These are phyloP conservation scores for Drosophila melanocephala DNA, from an alignment of 2,888 invertebrate genomes.

Conservation along the genomic window DNA sequence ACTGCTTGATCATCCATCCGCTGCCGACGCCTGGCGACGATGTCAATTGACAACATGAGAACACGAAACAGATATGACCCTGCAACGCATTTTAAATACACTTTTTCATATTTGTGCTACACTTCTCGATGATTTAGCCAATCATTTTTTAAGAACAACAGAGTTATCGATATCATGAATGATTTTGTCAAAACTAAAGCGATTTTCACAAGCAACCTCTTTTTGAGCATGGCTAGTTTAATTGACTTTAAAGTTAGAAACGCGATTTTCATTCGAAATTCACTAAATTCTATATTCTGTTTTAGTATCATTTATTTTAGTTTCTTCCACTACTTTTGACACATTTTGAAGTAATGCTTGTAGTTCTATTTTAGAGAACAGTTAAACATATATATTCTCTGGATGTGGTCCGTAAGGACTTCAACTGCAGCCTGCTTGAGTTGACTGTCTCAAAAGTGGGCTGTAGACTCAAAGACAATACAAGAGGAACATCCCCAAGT, in stretches of 20 bases:
- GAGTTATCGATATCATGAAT: not conserved
- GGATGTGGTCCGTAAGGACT: not conserved
- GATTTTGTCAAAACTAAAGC: not conserved
- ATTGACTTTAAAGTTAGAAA: not conserved
- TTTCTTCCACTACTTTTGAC: not conserved
- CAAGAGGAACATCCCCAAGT: constrained; percentile 3
- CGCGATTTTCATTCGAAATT: not conserved
- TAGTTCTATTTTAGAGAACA: not conserved
- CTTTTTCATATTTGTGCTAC: not conserved
- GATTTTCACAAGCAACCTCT: not conserved
- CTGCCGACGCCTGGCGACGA: constrained; percentile 23
- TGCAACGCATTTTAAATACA: constrained; percentile 21
- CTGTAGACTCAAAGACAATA: not conserved
- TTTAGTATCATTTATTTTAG: not conserved
- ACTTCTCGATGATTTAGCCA: too few relatives aligned
- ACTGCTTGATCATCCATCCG: constrained; percentile 50
- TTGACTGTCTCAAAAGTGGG: not conserved
- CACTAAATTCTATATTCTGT: not conserved
- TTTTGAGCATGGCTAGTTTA: not conserved
- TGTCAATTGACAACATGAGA: constrained; percentile 41
- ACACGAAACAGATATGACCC: not conserved
- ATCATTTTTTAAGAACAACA: not conserved
- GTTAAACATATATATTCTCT: not conserved
- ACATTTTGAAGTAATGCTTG: not conserved
- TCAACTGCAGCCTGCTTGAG: too few relatives aligned